phyloP scores from a whole-genome alignment of 2,113 vertebrate genomes.

The Mus spicilegus region DNA sequence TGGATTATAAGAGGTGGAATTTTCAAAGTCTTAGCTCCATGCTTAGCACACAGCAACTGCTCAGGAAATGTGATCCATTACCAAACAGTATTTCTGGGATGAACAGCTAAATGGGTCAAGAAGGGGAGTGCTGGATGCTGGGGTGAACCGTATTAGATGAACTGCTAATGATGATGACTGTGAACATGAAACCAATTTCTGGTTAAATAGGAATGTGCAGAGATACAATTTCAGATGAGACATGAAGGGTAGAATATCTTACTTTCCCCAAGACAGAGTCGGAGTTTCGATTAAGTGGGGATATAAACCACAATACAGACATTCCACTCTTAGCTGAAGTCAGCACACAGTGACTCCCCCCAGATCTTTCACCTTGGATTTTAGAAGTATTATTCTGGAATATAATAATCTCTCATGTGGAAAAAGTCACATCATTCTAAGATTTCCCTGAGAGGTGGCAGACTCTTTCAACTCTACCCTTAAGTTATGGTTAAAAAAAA shows the following conservation, averaged over 20 bases:
- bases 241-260: neutral
- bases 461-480: conserved; percentile 35
- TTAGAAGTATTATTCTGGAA: conserved; percentile 61
- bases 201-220: conserved; percentile 27
- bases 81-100: conserved; percentile 49
- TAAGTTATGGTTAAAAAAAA: neutral
- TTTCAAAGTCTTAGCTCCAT: conserved; percentile 28
- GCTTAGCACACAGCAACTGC: neutral
- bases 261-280: conserved; percentile 28
- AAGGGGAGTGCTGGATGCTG: neutral
- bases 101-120: conserved; percentile 8
- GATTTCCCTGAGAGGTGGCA: conserved; percentile 54
- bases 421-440: conserved; percentile 43
- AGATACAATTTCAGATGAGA: conserved; percentile 62
- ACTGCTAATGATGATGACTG: conserved; percentile 38
- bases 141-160: conserved; percentile 33
- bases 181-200: conserved; percentile 58
- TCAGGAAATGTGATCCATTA: conserved; percentile 51
- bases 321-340: conserved; percentile 35
- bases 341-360: conserved; percentile 23
- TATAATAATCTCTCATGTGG: conserved; percentile 53
- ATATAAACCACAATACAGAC: conserved; percentile 5
- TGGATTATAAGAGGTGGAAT: conserved; percentile 22
- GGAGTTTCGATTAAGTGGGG: conserved; percentile 41
- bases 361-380: conserved; percentile 37